A percentile compares a stretch with the other conserved stretches of the same genome.
phyloP scores from a whole-genome alignment of 30 jellyfish, hydroid and myxozoan species.

The Turritopsis rubra region DNA sequence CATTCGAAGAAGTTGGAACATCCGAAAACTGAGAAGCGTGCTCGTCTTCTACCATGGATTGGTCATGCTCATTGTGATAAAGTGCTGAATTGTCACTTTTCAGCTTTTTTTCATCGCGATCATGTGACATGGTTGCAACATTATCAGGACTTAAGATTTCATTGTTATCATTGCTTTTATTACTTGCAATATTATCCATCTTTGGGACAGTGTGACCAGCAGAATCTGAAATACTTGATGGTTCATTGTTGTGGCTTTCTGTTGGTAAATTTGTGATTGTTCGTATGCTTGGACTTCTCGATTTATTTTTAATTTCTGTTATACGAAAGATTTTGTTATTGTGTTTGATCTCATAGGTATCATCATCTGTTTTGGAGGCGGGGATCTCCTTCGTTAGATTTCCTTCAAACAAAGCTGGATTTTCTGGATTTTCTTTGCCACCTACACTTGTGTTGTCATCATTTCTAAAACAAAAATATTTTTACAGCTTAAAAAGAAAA shows the following conservation, averaged over 20 bases:
- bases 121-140: background rate
- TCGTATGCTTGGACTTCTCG: background rate
- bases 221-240: background rate
- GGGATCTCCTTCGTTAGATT: background rate
- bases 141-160: background rate
- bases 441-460: background rate
- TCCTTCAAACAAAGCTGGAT: background rate
- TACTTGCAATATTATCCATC: background rate
- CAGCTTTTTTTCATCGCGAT: background rate
- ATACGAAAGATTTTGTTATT: constrained; percentile 12
- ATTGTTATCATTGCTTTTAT: background rate
- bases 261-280: background rate
- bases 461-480: background rate
- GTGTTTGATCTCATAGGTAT: constrained; percentile 8
- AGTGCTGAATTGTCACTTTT: background rate
- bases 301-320: background rate
- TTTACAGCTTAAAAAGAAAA: too few species aligned
- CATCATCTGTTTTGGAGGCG: background rate
- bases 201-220: background rate
- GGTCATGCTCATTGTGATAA: background rate
- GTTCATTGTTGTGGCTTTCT: too few species aligned
- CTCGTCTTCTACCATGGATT: background rate
- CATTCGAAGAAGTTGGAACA: background rate
- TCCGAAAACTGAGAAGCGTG: background rate
- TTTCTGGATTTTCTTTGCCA: background rate